Evolutionary conservation across 1,140 invertebrate genomes (phyloP), one percentile per base, ranked within the genome.

Genomic region (Drosophila kohkoa): DNA sequence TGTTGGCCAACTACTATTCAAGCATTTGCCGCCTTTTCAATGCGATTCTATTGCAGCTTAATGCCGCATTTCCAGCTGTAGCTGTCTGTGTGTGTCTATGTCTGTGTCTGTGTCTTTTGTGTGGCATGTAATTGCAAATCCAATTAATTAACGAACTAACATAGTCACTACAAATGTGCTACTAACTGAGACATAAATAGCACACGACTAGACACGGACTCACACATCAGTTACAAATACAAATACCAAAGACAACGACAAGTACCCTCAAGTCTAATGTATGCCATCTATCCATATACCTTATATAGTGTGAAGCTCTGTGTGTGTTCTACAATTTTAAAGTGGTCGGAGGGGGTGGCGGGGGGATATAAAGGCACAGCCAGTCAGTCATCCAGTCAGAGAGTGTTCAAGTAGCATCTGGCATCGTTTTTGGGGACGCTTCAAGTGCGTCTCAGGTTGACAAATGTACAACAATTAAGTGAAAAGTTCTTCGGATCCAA

Each of bases 171-270:
- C 85, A 78, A 88, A 88, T 88, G 85, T 85, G 81, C 85, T 74
- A 79, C 81, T 89, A 85, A 89, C 81, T 89, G 76, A 88, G 85
- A 89, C 81, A 88, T 81, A 88, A 88, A 88, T 88, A 88, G 85
- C 81, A 85, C 83, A 77, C 74, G 77, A 82, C 71, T 51, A 75
- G 67, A 75, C 71, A 69, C 55, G 20, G 20, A 25, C 48, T 20
- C n/a, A 54, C 51, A 55, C 60, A 64, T 68, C 46, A 73, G 52
- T 43, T 66, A 64, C 28, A 15, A 5, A 43, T 32, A 32, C 28
- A 66, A 32, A 30, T 46, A 54, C 1, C 30, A 41, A 43, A 43
- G n/a, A 41, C 51, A 2, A 54, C 6, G 28, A 60, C 13, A 20
- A 10, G 28, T 63, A n/a, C 30, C 3, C 46, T 15, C 25, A 11